Conservation (phyloP, 2,888 invertebrate genomes). For the Oscheius onirici region DNA sequence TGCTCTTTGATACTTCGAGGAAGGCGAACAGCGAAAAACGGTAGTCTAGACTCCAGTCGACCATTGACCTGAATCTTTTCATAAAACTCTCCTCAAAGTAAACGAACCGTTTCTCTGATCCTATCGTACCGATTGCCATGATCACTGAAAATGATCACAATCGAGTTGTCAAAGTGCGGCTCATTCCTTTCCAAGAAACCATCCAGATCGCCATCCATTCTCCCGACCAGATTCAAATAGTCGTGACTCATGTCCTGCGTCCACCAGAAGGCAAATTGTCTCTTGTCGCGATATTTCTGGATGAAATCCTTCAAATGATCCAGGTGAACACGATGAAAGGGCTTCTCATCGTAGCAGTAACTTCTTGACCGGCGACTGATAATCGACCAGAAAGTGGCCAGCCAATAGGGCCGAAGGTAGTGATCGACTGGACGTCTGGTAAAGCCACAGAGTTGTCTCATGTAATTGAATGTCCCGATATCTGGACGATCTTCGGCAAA, state of each 20-base stretch:
- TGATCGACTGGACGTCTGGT: conserved; percentile 71
- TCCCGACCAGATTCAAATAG: conserved; percentile 47
- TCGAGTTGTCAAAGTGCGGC: conserved; percentile 48
- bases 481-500: conserved; percentile 73
- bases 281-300: conserved; percentile 41
- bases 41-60: conserved; percentile 73
- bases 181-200: conserved; percentile 47
- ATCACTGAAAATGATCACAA: conserved; percentile 71
- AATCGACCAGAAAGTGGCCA: conserved; percentile 52
- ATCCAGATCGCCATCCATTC: conserved; percentile 51
- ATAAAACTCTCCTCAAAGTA: neutral
- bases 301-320: conserved; percentile 54
- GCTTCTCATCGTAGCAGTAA: conserved; percentile 55
- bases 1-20: conserved; percentile 69
- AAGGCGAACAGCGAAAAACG: conserved; percentile 71
- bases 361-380: conserved; percentile 45
- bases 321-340: conserved; percentile 50
- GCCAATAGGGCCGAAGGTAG: conserved; percentile 65
- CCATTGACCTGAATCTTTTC: conserved; percentile 66
- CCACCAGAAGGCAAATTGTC: conserved; percentile 62
- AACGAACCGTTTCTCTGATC: conserved; percentile 70
- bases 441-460: conserved; percentile 66
- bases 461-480: conserved; percentile 72
- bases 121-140: conserved; percentile 73
- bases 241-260: conserved; percentile 62